Evolutionary conservation across 2,113 vertebrate species (phyloP).

Genomic region (Caranx ignobilis): DNA sequence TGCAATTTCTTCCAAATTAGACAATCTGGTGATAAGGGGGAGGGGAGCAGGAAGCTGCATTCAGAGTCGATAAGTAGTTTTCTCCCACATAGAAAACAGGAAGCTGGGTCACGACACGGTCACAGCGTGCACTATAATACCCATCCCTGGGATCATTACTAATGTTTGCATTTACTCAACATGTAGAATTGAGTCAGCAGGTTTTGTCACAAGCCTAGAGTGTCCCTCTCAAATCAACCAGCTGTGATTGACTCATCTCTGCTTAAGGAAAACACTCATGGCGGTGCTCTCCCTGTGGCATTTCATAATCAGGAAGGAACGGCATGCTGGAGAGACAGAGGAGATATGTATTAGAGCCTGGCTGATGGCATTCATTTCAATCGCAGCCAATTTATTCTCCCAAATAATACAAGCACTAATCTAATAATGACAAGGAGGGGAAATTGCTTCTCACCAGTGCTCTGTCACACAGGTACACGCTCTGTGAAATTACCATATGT

Average conservation of each 20-base stretch:
- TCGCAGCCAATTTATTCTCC: slow-evolving; percentile 75
- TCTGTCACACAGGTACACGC: slow-evolving; percentile 61
- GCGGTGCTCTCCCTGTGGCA: slow-evolving; percentile 2
- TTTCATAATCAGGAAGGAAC: slow-evolving; percentile 49
- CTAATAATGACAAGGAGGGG: slow-evolving; percentile 79
- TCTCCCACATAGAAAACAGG: slow-evolving; percentile 4
- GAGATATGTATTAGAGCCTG: slow-evolving; percentile 57
- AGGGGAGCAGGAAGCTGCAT: not conserved
- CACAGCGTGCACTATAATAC: not conserved
- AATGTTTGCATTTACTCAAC: not conserved
- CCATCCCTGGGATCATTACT: not conserved
- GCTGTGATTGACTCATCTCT: slow-evolving; percentile 18
- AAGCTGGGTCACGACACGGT: slow-evolving; percentile 1
- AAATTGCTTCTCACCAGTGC: slow-evolving; percentile 72
- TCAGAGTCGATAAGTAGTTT: slow-evolving; percentile 26
- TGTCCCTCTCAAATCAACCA: slow-evolving; percentile 14
- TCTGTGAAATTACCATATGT: slow-evolving; percentile 46
- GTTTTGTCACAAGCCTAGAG: slow-evolving; percentile 13
- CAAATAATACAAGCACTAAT: slow-evolving; percentile 80
- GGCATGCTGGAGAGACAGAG: slow-evolving; percentile 46
- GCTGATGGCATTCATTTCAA: slow-evolving; percentile 71
- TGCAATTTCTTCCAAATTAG: slow-evolving; percentile 30
- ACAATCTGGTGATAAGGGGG: slow-evolving; percentile 4
- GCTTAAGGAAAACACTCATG: slow-evolving; percentile 9
- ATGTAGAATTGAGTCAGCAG: slow-evolving; percentile 7